Conservation (phyloP, 2,888 invertebrate species). For the Galeruca laticollis region DNA sequence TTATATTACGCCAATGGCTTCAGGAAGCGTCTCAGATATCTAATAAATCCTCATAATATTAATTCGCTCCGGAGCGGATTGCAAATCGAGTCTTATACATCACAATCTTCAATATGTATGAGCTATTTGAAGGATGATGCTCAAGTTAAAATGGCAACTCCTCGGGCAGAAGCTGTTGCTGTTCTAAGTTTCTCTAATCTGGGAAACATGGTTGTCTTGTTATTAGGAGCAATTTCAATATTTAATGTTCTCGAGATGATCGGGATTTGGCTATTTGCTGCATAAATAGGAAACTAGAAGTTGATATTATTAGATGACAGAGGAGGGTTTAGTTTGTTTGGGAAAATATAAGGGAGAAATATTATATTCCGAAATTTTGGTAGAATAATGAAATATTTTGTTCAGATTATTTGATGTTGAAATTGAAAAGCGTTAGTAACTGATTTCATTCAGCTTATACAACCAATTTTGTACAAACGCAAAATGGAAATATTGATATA, state of each 20-base stretch:
- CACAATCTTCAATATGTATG: constrained; percentile 36
- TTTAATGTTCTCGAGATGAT: constrained; percentile 40
- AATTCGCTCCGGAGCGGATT: constrained; percentile 7
- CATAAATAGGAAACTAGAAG: constrained; percentile 38
- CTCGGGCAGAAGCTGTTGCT: constrained; percentile 16
- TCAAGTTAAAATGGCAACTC: constrained; percentile 36
- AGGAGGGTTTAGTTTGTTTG: no score
- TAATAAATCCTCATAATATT: constrained; percentile 27
- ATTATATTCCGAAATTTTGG: no score
- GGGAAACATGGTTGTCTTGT: constrained; percentile 39
- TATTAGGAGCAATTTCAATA: constrained; percentile 40
- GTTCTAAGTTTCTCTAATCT: constrained; percentile 34
- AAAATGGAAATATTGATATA: no score
- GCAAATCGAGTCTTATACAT: constrained; percentile 31
- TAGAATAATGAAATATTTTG: no score
- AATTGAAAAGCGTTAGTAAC: no score
- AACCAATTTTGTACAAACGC: no score
- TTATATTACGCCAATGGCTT: neutral
- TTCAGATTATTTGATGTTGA: no score
- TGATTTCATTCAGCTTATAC: no score
- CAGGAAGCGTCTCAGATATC: neutral
- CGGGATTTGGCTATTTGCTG: constrained; percentile 15
- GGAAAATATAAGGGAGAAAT: no score
- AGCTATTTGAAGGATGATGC: constrained; percentile 27
- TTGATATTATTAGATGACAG: neutral